Evolutionary conservation across 2,888 invertebrate species (phyloP), one percentile per base, ranked within the genome.

Genomic region (Phaedon cochleariae): DNA sequence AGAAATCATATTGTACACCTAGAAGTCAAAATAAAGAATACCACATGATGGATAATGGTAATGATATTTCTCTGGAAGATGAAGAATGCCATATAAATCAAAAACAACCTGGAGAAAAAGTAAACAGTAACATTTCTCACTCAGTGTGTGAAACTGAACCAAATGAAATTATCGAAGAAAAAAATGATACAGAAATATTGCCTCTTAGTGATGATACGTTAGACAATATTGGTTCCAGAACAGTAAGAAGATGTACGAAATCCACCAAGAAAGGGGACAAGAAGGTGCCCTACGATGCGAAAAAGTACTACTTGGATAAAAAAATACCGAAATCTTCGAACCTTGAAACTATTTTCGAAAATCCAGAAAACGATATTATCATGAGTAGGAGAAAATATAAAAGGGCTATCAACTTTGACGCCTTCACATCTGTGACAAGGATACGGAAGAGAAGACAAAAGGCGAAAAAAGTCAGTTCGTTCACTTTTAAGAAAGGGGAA

Each of bases 321-420:
- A 41, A 41, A 15, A 41, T 41, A 41, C 41, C 41, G 5, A 5
- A 21, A 12, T 62, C 58, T 21, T 62, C 59, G 10, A 66, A 66
- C 20, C 41, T 66, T 7, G 66, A 66, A 49, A 66, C 62, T 18
- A 66, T 66, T 45, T 66, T 62, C 22, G 66, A 66, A 51, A 26
- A 18, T 20, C 62, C 66, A 12, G 45, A 37, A 31, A 59, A 55
- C 18, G 17, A 59, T 21, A 15, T 18, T 10, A 20, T 63, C 4
- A 66, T 66, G 66, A 54, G 62, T 10, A 59, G 31, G 22, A 59
- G 62, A 18, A 66, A 62, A 29, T 55, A 59, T 18, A 66, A 51
- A 26, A 59, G 62, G 55, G 59, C 53, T n/a, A 22, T 66, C 21
- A 62, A 62, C 29, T 66, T 66, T 17, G 46, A 60, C n/a, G 46